Percentiles rank a stretch among this genome's conserved stretches.
These are phyloP conservation scores for Monomorium pharaonis DNA, from an alignment of 1,140 invertebrate genomes.

Conservation along the genomic window DNA sequence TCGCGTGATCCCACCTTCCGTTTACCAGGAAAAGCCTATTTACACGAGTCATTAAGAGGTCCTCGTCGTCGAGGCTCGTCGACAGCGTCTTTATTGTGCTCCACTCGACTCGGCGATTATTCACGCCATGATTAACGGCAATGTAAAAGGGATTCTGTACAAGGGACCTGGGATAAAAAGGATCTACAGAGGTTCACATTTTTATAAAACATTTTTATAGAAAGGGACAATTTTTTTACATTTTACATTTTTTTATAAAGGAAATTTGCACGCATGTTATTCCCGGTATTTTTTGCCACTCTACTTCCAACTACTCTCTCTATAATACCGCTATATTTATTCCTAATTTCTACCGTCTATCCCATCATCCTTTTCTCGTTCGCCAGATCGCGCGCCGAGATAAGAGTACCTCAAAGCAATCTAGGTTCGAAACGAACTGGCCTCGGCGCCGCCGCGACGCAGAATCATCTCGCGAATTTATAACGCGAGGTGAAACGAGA, in stretches of 20 bases:
- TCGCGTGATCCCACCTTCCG: slow-evolving; percentile 38
- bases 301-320: not conserved
- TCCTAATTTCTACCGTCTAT: not conserved
- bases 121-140: not conserved
- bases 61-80: not conserved
- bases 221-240: not conserved
- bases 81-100: not conserved
- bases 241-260: not conserved
- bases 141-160: not conserved
- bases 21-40: slow-evolving; percentile 48
- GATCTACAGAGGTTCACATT: not conserved
- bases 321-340: not conserved
- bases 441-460: not conserved
- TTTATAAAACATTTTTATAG: too few relatives aligned
- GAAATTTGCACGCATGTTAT: not conserved
- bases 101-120: not conserved
- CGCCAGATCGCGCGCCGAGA: not conserved
- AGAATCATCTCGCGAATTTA: slow-evolving; percentile 19
- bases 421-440: not conserved
- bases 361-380: not conserved
- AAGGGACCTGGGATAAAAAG: not conserved
- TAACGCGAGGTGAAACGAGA: slow-evolving; percentile 35
- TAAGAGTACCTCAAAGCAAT: not conserved
- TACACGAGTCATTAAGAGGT: slow-evolving; percentile 34
- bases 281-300: not conserved